Percentiles rank a stretch among this genome's conserved stretches.
Evolutionary conservation across 2,113 vertebrate genomes (phyloP).

Genomic region (Tichodroma muraria): DNA sequence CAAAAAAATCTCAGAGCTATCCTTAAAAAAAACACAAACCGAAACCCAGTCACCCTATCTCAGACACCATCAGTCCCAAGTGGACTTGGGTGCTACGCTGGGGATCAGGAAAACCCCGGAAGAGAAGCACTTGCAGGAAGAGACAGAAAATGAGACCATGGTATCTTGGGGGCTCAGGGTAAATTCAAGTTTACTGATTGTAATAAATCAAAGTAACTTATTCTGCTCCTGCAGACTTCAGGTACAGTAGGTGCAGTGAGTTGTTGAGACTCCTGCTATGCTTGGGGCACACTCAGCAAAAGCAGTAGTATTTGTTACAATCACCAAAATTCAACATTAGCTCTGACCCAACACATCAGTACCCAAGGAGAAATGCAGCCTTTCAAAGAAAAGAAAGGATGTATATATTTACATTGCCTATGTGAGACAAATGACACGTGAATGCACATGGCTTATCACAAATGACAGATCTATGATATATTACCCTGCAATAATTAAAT

Average conservation of each 20-base stretch:
- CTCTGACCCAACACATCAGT: background rate
- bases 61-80: background rate
- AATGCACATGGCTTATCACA: background rate
- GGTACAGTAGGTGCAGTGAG: rapidly evolving
- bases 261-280: background rate
- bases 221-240: background rate
- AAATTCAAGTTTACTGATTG: background rate
- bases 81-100: background rate
- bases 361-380: background rate
- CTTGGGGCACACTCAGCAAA: background rate
- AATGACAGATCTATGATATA: background rate
- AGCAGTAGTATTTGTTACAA: background rate
- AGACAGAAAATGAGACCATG: background rate
- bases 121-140: background rate
- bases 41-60: background rate
- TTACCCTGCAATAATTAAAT: background rate
- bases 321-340: background rate
- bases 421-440: background rate
- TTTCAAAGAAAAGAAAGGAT: background rate
- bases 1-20: background rate
- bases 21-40: background rate
- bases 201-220: background rate
- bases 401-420: background rate
- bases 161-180: background rate
- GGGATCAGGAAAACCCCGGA: background rate